These are phyloP conservation scores for Riparia riparia DNA, from an alignment of 2,113 vertebrate genomes.

Conservation along the genomic window DNA sequence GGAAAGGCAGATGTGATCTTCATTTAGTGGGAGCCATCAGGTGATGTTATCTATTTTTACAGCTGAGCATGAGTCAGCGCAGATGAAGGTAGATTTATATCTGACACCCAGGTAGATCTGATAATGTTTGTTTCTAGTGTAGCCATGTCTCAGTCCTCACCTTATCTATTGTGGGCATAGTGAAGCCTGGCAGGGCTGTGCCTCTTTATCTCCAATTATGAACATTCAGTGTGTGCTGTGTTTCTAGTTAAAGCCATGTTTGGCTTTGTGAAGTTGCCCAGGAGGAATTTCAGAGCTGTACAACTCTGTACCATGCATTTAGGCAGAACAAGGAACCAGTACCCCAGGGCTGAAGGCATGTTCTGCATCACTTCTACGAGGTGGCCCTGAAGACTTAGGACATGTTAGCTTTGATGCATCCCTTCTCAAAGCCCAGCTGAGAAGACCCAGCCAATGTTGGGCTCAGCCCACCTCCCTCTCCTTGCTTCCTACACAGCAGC, in stretches of 20 bases:
- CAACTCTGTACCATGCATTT: background rate
- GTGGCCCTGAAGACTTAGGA: rapidly evolving
- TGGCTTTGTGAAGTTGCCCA: background rate
- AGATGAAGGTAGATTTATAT: background rate
- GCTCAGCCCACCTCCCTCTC: background rate
- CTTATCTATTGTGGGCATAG: background rate
- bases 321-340: background rate
- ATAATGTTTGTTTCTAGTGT: background rate
- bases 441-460: background rate
- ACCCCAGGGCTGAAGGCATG: no score
- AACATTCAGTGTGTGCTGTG: background rate
- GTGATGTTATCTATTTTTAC: background rate
- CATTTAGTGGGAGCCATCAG: background rate
- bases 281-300: background rate
- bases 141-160: background rate
- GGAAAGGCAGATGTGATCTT: background rate
- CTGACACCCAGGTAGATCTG: background rate
- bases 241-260: background rate
- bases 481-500: constrained; percentile 29
- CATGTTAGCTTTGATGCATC: background rate
- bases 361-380: no score
- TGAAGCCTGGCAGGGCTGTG: background rate
- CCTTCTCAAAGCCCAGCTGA: background rate
- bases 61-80: background rate
- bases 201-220: background rate